These are phyloP conservation scores for Scaptomyza parva DNA, from an alignment of 2,888 invertebrate genomes.

Conservation along the genomic window DNA sequence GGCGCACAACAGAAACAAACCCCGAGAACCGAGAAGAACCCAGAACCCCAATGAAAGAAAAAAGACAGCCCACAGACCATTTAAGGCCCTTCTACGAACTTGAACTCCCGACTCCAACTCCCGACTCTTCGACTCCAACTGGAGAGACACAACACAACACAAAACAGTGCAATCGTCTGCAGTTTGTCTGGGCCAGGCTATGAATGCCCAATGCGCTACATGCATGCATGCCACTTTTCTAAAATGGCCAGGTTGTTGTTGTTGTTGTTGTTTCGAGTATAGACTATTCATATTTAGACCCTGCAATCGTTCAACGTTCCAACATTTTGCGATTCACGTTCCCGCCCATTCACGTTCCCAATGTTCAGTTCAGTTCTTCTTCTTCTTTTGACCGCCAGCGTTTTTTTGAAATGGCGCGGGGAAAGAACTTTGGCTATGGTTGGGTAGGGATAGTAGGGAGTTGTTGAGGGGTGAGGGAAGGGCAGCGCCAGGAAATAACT, in stretches of 20 bases:
- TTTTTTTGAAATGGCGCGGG: conserved; percentile 53
- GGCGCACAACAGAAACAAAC: conserved; percentile 25
- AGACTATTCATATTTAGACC: conserved; percentile 52
- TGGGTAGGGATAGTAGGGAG: background rate
- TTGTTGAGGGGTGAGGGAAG: background rate
- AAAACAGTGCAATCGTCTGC: conserved; percentile 40
- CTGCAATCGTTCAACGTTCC: conserved; percentile 38
- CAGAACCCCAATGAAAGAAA: too few species aligned
- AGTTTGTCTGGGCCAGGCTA: conserved; percentile 27
- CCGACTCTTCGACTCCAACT: conserved; percentile 3
- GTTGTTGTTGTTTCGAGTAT: conserved; percentile 34
- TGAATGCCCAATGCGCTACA: too few species aligned
- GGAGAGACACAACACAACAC: background rate
- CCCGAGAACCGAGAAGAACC: too few species aligned
- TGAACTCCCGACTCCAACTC: conserved; percentile 16
- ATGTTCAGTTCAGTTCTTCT: conserved; percentile 6
- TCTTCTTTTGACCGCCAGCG: conserved; percentile 65
- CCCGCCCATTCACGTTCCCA: conserved; percentile 78
- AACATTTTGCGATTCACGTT: conserved; percentile 29
- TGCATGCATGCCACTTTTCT: conserved; percentile 23
- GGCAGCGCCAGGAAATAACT: conserved; percentile 77
- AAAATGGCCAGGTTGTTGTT: conserved; percentile 59
- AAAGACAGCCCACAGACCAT: conserved; percentile 48
- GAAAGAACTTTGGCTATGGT: background rate
- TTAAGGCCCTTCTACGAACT: conserved; percentile 46